Evolutionary conservation across 2,113 vertebrate species (phyloP).

Genomic region (Phaethornis superciliosus): DNA sequence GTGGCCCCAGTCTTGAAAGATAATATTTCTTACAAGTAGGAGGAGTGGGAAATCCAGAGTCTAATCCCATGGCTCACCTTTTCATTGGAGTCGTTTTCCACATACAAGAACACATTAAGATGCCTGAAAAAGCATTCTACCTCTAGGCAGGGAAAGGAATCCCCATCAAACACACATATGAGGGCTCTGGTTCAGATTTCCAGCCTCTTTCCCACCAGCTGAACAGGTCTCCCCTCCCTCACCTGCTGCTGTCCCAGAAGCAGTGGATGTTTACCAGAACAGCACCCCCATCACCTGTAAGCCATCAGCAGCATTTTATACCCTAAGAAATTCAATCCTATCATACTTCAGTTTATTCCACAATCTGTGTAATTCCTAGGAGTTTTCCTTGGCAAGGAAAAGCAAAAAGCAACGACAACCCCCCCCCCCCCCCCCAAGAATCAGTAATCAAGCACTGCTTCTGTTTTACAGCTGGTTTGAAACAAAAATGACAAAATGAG

Average conservation of each 20-base stretch:
- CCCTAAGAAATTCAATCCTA: not conserved
- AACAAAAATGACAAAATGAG: slow-evolving; percentile 46
- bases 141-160: not conserved
- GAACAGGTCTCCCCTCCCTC: not conserved
- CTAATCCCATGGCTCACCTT: not conserved
- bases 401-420: not conserved
- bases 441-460: slow-evolving; percentile 4
- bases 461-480: slow-evolving; percentile 27
- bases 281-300: not conserved
- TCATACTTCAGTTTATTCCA: not conserved
- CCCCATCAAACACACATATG: rapidly evolving
- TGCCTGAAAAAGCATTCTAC: not conserved
- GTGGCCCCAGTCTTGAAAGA: not conserved
- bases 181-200: not conserved
- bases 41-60: not conserved
- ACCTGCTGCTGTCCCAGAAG: not conserved
- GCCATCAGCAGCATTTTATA: not conserved
- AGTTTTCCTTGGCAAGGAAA: not conserved
- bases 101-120: not conserved
- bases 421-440: not conserved
- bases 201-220: not conserved
- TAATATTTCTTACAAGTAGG: rapidly evolving
- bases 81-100: not conserved
- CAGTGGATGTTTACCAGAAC: not conserved
- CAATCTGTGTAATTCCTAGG: not conserved